Percentiles rank a stretch among this genome's conserved stretches.
phyloP scores from a whole-genome alignment of 2,797 vertebrate genomes.

The Chiloscyllium punctatum region DNA sequence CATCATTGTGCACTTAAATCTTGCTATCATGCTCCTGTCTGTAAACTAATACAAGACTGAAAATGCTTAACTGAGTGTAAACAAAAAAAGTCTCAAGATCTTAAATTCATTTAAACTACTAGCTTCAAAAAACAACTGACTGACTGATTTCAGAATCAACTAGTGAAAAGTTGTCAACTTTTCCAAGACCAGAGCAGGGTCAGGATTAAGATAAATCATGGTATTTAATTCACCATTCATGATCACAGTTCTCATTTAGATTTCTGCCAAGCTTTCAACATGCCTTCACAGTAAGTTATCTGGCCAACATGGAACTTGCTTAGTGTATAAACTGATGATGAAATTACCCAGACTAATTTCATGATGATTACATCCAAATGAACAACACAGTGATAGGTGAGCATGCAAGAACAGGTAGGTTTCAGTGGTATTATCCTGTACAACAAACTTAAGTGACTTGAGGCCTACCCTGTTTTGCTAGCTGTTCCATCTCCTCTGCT shows the following conservation, averaged over 20 bases:
- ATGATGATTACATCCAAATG: not conserved
- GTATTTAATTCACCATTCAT: not conserved
- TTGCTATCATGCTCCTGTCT: not conserved
- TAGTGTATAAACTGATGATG: not conserved
- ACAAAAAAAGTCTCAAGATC: not conserved
- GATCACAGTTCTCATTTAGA: not conserved
- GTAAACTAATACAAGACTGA: not conserved
- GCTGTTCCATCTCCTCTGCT: not conserved
- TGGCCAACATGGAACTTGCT: not conserved
- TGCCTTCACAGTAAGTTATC: not conserved
- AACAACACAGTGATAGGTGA: not conserved
- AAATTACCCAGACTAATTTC: not conserved
- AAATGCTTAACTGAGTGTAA: not conserved
- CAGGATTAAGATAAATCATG: not conserved
- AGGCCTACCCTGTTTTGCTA: not conserved
- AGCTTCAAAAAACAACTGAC: not conserved
- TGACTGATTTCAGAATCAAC: not conserved
- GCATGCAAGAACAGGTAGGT: not conserved
- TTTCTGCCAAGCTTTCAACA: not conserved
- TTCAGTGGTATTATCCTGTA: not conserved
- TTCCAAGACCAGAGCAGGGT: not conserved
- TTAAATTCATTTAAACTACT: not conserved
- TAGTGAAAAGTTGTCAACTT: not conserved
- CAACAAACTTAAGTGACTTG: not conserved
- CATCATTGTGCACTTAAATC: not conserved